A percentile compares a stretch with the other conserved stretches of the same genome.
phyloP scores from a whole-genome alignment of 2,797 vertebrate genomes.

The Gambelia wislizenii region DNA sequence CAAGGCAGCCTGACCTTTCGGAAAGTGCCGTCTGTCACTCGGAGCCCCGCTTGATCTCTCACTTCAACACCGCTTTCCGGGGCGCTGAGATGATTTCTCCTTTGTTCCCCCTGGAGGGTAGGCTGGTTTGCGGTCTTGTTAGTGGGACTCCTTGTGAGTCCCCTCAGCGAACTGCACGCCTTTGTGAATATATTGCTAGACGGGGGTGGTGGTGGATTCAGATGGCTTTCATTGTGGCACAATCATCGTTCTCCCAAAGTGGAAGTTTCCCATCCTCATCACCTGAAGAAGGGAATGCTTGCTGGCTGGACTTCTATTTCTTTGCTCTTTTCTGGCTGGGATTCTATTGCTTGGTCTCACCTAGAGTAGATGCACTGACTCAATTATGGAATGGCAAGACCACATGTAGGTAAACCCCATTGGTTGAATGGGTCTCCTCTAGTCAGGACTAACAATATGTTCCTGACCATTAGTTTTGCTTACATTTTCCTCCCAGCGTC shows the following conservation, averaged over 20 bases:
- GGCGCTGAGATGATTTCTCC: constrained; percentile 1
- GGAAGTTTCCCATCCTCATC: not conserved
- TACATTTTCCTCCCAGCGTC: too few relatives aligned
- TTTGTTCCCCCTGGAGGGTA: constrained; percentile 50
- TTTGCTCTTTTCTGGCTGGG: too few relatives aligned
- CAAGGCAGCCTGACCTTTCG: constrained; percentile 76
- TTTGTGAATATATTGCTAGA: too few relatives aligned
- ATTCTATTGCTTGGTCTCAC: too few relatives aligned
- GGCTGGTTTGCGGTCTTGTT: constrained; percentile 53
- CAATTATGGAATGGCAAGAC: too few relatives aligned
- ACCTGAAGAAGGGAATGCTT: not conserved
- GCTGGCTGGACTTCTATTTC: not conserved
- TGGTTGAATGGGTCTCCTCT: too few relatives aligned
- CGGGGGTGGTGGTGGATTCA: too few relatives aligned
- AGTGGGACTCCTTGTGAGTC: constrained; percentile 42
- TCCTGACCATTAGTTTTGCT: too few relatives aligned
- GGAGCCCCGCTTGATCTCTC: constrained; percentile 65
- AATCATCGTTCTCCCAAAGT: not conserved
- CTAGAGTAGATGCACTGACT: too few relatives aligned
- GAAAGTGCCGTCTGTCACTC: constrained; percentile 71
- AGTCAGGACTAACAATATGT: too few relatives aligned
- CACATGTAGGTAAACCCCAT: too few relatives aligned
- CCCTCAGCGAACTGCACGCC: not conserved
- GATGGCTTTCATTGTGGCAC: not conserved
- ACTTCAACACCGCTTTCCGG: constrained; percentile 47